These are phyloP conservation scores for Takifugu bimaculatus DNA, from an alignment of 2,113 vertebrate species.

Conservation along the genomic window DNA sequence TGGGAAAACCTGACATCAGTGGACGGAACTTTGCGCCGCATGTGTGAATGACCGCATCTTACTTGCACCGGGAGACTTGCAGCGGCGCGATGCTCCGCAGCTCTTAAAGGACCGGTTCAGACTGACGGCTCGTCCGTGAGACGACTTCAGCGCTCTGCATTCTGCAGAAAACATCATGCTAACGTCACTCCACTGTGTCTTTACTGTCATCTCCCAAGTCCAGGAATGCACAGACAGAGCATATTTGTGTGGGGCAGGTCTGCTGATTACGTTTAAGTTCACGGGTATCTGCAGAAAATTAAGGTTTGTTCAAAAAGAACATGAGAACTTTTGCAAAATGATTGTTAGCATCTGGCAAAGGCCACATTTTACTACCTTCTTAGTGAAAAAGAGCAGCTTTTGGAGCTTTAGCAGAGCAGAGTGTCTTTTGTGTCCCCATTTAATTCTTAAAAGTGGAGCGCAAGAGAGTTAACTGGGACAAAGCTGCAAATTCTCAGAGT, in stretches of 20 bases:
- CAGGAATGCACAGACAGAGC: too few species aligned
- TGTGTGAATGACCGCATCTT: constrained; percentile 10
- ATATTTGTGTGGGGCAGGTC: too few species aligned
- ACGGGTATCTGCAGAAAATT: too few species aligned
- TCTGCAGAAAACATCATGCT: constrained; percentile 68
- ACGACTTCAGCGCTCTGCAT: constrained; percentile 87
- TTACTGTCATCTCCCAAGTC: neutral
- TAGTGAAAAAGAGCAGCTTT: neutral
- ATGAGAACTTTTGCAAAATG: too few species aligned
- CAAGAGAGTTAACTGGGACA: constrained; percentile 50
- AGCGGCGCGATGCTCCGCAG: constrained; percentile 81
- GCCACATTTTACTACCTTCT: neutral
- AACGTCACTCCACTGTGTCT: constrained; percentile 25
- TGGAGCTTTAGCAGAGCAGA: constrained; percentile 17
- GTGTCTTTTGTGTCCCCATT: constrained; percentile 52
- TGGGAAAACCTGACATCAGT: neutral
- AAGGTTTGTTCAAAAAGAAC: too few species aligned
- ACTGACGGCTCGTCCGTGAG: constrained; percentile 77
- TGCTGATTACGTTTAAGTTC: too few species aligned
- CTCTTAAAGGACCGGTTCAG: constrained; percentile 79
- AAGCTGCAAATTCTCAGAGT: constrained; percentile 28
- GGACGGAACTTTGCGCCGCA: too few species aligned
- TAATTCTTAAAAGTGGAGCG: constrained; percentile 71
- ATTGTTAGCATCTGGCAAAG: neutral
- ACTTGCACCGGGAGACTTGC: constrained; percentile 94